Percentiles rank a stretch among this genome's conserved stretches.
Conservation (phyloP, 2,888 invertebrate species). For the Cacoxenus indagator region DNA sequence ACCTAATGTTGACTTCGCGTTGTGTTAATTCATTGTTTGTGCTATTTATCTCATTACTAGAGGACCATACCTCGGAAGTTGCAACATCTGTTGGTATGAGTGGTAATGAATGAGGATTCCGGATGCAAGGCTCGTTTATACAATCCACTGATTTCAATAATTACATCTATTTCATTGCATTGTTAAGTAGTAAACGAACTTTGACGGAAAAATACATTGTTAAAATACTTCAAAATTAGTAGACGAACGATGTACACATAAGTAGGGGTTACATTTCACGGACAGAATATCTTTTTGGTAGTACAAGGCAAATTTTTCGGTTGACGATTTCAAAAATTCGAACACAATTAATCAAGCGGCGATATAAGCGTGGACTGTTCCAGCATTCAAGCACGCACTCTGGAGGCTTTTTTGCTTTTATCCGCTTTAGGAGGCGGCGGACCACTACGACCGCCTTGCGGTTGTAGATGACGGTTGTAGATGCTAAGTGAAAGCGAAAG, state of each 20-base stretch:
- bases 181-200: constrained; percentile 32
- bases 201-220: constrained; percentile 39
- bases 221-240: constrained; percentile 56
- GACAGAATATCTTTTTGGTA: constrained; percentile 7
- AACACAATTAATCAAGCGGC: constrained; percentile 24
- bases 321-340: constrained; percentile 41
- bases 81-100: no score
- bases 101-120: no score
- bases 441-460: constrained; percentile 74
- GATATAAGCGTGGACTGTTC: background rate
- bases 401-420: constrained; percentile 91
- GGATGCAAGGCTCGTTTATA: no score
- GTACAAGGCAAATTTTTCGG: constrained; percentile 33
- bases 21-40: no score
- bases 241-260: constrained; percentile 37
- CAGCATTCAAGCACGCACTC: constrained; percentile 70
- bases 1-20: no score
- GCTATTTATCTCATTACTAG: no score
- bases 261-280: background rate
- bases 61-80: no score
- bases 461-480: constrained; percentile 88
- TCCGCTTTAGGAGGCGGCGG: constrained; percentile 88
- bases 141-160: background rate
- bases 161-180: constrained; percentile 46
- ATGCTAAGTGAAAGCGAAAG: constrained; percentile 79